Conservation (phyloP, 2,113 vertebrate genomes). For the Asarcornis scutulata region DNA sequence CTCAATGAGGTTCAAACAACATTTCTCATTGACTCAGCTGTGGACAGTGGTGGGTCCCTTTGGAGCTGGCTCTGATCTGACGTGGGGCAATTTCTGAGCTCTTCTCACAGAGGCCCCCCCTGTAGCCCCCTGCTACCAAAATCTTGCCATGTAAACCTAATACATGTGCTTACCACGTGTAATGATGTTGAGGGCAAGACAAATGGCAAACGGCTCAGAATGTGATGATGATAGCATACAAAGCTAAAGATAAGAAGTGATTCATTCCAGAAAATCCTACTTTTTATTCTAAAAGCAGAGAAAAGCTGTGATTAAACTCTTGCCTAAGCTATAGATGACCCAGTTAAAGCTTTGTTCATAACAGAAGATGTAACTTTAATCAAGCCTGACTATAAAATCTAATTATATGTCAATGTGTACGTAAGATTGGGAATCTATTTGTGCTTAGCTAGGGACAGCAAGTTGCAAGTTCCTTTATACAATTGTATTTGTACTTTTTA, state of each 20-base stretch:
- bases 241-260: neutral
- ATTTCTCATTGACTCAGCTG: too few relatives aligned
- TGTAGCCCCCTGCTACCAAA: too few relatives aligned
- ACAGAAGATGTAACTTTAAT: conserved; percentile 25
- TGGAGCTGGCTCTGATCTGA: too few relatives aligned
- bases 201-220: neutral
- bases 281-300: neutral
- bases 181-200: neutral
- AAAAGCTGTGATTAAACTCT: conserved; percentile 31
- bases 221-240: neutral
- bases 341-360: conserved; percentile 34
- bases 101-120: too few relatives aligned
- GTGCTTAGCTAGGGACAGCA: neutral
- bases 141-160: too few relatives aligned
- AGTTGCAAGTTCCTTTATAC: neutral
- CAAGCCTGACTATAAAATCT: conserved; percentile 20
- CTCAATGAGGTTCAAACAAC: too few relatives aligned
- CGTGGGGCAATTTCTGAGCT: too few relatives aligned
- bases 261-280: neutral
- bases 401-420: conserved; percentile 27
- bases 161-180: neutral
- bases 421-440: conserved; percentile 16
- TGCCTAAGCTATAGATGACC: conserved; percentile 44
- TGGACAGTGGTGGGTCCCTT: too few relatives aligned
- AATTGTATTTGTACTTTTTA: neutral